Evolutionary conservation across 2,888 invertebrate species (phyloP).

Genomic region (Mayetiola destructor): DNA sequence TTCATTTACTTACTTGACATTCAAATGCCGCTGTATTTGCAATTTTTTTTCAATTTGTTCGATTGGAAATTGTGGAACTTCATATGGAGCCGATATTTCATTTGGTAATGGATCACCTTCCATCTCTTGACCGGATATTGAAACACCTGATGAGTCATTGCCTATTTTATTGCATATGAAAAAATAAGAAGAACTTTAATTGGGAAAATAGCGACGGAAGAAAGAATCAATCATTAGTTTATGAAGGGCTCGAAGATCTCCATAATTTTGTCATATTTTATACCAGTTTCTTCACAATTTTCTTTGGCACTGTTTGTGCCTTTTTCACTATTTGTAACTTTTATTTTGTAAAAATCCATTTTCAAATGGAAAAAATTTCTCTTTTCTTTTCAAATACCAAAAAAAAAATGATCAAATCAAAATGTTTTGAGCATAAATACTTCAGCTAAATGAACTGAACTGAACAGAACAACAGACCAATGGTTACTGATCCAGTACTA

Average conservation of each 20-base stretch:
- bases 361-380: neutral
- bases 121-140: neutral
- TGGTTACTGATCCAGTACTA: neutral
- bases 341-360: neutral
- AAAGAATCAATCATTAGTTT: no score
- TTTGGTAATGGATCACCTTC: conserved; percentile 41
- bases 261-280: no score
- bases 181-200: neutral
- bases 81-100: conserved; percentile 89
- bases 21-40: conserved; percentile 74
- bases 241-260: no score
- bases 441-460: neutral
- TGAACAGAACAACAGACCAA: neutral
- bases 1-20: conserved; percentile 57
- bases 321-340: neutral
- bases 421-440: neutral
- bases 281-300: no score
- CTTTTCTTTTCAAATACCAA: neutral
- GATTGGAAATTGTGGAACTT: conserved; percentile 95
- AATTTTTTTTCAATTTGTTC: conserved; percentile 91
- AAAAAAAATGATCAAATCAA: neutral
- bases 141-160: conserved; percentile 7
- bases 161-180: neutral
- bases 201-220: no score
- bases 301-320: no score